Conservation (phyloP, 2,113 vertebrate species). For the Formicarius rufipectus region DNA sequence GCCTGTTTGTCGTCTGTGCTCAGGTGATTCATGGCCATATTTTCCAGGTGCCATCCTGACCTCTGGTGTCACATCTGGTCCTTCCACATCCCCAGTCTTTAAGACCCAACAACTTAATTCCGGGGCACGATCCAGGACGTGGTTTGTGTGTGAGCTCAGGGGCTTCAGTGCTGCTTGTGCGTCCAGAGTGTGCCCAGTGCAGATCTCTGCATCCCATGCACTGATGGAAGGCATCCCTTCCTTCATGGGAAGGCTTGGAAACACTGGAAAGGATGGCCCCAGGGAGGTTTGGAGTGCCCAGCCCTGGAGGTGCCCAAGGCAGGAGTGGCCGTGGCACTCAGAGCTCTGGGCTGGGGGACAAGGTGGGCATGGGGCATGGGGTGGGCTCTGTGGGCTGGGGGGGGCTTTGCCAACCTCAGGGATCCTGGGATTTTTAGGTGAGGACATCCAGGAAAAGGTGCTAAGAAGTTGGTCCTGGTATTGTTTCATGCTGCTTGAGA, state of each 20-base stretch:
- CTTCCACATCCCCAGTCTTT: neutral
- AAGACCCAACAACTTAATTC: neutral
- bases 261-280: neutral
- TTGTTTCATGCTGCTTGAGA: neutral
- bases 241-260: neutral
- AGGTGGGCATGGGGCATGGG: neutral
- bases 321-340: neutral
- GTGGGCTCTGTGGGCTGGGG: accelerated
- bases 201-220: neutral
- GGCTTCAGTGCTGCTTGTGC: neutral
- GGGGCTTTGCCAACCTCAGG: neutral
- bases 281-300: neutral
- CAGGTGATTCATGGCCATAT: constrained; percentile 18
- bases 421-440: neutral
- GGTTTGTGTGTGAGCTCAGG: neutral
- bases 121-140: neutral
- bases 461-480: neutral
- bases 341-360: neutral
- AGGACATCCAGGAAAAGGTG: neutral
- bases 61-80: neutral
- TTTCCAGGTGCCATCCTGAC: constrained; percentile 26
- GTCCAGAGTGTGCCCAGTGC: neutral
- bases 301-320: neutral
- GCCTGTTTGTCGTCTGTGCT: neutral
- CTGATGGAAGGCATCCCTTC: neutral